These are phyloP conservation scores for Gymnorhina tibicen DNA, from an alignment of 2,113 vertebrate genomes.

Conservation along the genomic window DNA sequence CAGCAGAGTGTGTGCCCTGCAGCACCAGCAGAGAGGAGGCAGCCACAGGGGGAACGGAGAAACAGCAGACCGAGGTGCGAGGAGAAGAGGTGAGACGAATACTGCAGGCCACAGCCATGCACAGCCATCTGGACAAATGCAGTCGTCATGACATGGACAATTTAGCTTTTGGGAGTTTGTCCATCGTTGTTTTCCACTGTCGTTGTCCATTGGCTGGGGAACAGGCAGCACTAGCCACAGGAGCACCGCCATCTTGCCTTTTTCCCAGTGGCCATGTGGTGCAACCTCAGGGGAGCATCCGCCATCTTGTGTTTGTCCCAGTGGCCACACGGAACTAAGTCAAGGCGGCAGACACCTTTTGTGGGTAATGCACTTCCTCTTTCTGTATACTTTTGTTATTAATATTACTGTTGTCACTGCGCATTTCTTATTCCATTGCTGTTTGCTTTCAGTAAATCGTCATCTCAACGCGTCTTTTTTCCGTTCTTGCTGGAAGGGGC, in stretches of 20 bases:
- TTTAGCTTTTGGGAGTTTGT: not conserved
- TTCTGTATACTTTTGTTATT: not conserved
- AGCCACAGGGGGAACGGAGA: not conserved
- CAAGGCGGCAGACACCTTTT: not conserved
- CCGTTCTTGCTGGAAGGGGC: not conserved
- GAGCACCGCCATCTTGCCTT: not conserved
- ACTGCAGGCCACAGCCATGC: not conserved
- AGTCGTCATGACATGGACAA: rapidly evolving
- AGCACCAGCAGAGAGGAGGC: rapidly evolving
- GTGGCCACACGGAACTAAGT: rapidly evolving
- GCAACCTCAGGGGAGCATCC: not conserved
- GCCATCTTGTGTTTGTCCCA: not conserved
- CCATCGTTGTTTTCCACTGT: not conserved
- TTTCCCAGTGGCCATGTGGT: not conserved
- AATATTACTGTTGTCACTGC: not conserved
- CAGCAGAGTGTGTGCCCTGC: rapidly evolving
- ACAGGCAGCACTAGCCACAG: not conserved
- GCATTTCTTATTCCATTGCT: not conserved
- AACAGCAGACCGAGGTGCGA: rapidly evolving
- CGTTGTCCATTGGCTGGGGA: not conserved
- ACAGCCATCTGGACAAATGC: not conserved
- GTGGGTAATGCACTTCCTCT: not conserved
- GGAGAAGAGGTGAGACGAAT: not conserved
- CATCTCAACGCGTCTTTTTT: not conserved
- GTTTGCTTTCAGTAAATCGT: not conserved